phyloP scores from a whole-genome alignment of 2,797 vertebrate genomes.

The Gouania willdenowi region DNA sequence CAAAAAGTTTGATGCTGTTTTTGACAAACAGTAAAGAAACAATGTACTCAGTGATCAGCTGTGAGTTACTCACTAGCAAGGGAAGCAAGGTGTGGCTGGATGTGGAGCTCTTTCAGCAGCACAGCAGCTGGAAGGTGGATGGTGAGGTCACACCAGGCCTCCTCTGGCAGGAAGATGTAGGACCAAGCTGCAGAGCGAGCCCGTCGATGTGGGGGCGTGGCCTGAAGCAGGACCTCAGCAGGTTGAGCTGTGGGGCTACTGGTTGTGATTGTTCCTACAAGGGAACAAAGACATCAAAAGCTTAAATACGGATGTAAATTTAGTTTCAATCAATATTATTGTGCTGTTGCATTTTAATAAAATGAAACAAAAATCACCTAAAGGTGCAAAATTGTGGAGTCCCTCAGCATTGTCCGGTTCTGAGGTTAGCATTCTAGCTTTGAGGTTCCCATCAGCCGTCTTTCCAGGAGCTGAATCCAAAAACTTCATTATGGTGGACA shows the following conservation, averaged over 20 bases:
- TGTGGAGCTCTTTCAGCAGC: constrained; percentile 95
- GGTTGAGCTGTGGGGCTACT: constrained; percentile 98
- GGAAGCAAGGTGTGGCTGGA: constrained; percentile 97
- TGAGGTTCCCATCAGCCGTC: constrained; percentile 87
- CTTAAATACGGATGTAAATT: too few species aligned
- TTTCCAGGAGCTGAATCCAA: constrained; percentile 95
- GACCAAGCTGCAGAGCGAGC: constrained; percentile 98
- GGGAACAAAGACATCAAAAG: background rate
- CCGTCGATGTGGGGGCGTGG: constrained; percentile 92
- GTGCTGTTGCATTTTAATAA: background rate
- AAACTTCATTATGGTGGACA: constrained; percentile 99
- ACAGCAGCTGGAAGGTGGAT: constrained; percentile 98
- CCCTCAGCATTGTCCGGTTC: constrained; percentile 98
- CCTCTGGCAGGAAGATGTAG: constrained; percentile 96
- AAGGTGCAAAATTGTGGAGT: constrained; percentile 96
- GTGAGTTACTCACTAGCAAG: constrained; percentile 86
- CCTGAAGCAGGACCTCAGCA: constrained; percentile 95
- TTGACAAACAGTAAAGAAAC: too few species aligned
- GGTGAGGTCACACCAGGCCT: constrained; percentile 98
- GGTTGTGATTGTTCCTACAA: constrained; percentile 92
- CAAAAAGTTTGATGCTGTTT: too few species aligned
- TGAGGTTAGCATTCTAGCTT: constrained; percentile 92
- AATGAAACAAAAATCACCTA: constrained; percentile 71
- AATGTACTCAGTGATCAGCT: background rate
- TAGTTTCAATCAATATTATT: too few species aligned